These are phyloP conservation scores for Menidia menidia DNA, from an alignment of 2,797 vertebrate genomes.

Conservation along the genomic window DNA sequence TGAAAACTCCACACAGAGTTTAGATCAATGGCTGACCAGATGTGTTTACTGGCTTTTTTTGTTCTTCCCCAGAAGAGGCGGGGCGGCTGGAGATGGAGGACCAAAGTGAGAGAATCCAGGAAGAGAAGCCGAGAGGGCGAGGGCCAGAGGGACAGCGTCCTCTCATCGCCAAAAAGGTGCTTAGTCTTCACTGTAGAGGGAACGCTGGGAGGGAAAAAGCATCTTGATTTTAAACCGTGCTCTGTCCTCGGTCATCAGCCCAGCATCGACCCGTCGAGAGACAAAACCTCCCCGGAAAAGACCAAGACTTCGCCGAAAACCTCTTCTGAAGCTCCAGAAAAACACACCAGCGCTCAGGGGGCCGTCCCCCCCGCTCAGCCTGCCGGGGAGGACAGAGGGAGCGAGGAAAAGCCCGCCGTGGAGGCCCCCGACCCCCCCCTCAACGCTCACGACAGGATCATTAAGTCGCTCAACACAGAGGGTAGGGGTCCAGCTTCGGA, in stretches of 20 bases:
- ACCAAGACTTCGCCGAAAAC: conserved; percentile 39
- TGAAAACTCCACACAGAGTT: conserved; percentile 10
- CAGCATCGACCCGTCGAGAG: conserved; percentile 60
- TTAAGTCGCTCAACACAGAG: not conserved
- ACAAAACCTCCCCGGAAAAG: conserved; percentile 58
- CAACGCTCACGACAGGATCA: conserved; percentile 65
- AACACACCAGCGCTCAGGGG: conserved; percentile 53
- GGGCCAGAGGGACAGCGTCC: conserved; percentile 74
- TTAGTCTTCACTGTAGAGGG: not conserved
- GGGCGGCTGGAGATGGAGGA: conserved; percentile 63
- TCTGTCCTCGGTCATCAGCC: conserved; percentile 58
- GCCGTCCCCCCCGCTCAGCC: conserved; percentile 48
- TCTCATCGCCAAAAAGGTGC: conserved; percentile 70
- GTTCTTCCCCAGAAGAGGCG: conserved; percentile 66
- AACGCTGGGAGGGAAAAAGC: not conserved
- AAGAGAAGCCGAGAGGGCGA: conserved; percentile 62
- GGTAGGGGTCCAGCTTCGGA: too few relatives aligned
- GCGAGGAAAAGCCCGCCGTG: conserved; percentile 20
- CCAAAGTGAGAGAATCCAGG: conserved; percentile 51
- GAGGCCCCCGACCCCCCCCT: conserved; percentile 54
- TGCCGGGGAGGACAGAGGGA: conserved; percentile 48
- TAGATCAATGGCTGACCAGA: not conserved
- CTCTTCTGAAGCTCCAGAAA: conserved; percentile 52
- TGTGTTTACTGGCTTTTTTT: conserved; percentile 23
- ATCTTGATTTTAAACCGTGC: not conserved